Evolutionary conservation across 2,797 vertebrate genomes (phyloP), one percentile per base, ranked within the genome.

Genomic region (Pelobates cultripes): DNA sequence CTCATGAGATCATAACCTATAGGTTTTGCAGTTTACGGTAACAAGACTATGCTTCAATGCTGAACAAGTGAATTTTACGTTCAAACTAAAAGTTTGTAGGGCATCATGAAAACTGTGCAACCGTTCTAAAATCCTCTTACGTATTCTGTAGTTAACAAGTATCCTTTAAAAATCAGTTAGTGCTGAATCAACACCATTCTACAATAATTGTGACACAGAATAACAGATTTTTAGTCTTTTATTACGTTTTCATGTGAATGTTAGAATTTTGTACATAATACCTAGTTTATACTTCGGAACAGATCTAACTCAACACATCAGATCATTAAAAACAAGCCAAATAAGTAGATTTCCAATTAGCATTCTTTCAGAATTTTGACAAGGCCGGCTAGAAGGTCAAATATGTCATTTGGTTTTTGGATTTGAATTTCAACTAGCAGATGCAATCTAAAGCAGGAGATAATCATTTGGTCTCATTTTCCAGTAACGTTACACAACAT

Each of bases 251-350:
- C 90, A 86, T 92, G 93, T 93, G 91, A 94, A 93, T 92, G 92
- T 97, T 97, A 97, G 95, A 96, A 89, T 96, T 28, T 97, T 96
- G 93, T 95, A 97, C 94, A 96, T 91, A 92, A 90, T 92, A 92
- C 87, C 94, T 95, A 95, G 90, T 92, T 88, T 88, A 93, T 88
- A 91, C 90, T 89, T 92, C 86, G 92, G 88, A 92, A 93, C 89
- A 87, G 88, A 89, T 90, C 91, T 93, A 92, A 88, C 90, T 93
- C 92, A 93, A 89, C 90, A 93, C 88, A 91, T 90, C 87, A 89
- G 85, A 86, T 89, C 77, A 93, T 88, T 91, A 92, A 90, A 91
- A 93, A 86, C 85, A 88, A 92, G 89, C 85, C 92, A 89, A 85
- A 13, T 85, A 85, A 86, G 71, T 85, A 86, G 89, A 88, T 91